These are phyloP conservation scores for Pachycephala philippinensis DNA, from an alignment of 2,113 vertebrate genomes.

Conservation along the genomic window DNA sequence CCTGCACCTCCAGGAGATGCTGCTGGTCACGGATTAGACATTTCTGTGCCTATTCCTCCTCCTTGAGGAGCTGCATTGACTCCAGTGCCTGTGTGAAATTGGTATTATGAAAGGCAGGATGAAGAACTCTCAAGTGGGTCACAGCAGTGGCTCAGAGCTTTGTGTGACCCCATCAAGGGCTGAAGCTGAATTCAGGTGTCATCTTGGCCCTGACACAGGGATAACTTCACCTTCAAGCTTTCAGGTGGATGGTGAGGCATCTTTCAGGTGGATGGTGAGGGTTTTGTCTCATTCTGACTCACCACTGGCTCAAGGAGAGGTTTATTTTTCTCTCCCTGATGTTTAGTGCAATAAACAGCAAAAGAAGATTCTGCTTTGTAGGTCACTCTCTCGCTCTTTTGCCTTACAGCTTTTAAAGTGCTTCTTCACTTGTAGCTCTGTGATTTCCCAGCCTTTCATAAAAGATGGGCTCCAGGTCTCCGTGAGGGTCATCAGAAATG, in stretches of 20 bases:
- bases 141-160: neutral
- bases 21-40: neutral
- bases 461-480: neutral
- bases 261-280: neutral
- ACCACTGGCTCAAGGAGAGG: neutral
- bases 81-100: neutral
- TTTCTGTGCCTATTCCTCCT: neutral
- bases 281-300: neutral
- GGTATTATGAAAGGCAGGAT: neutral
- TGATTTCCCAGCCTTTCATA: constrained; percentile 2
- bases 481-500: neutral
- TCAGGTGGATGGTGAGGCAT: neutral
- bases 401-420: neutral
- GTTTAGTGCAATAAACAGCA: neutral
- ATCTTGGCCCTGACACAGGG: neutral
- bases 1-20: neutral
- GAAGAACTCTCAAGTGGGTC: neutral
- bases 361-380: neutral
- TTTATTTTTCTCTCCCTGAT: neutral
- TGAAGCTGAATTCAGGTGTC: neutral
- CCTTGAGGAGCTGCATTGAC: neutral
- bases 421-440: neutral
- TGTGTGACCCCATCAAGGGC: accelerated
- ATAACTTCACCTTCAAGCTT: neutral
- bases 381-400: neutral